Conservation (phyloP, 2,797 vertebrate species). For the Halcyon smyrnensis region DNA sequence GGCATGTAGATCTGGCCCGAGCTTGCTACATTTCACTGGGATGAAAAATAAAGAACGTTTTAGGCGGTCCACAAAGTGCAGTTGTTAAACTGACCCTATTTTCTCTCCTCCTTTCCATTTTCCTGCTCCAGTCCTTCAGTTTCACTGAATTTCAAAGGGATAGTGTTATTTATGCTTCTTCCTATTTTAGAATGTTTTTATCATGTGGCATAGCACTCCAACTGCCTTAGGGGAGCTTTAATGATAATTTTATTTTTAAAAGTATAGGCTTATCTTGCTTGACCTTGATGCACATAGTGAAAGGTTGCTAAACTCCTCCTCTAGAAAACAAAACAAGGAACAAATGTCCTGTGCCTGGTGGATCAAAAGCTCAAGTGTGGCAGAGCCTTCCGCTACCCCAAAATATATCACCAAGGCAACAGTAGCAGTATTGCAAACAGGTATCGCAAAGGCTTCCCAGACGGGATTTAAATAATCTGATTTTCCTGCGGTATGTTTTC, state of each 20-base stretch:
- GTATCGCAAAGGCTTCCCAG: conserved; percentile 23
- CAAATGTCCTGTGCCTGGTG: conserved; percentile 14
- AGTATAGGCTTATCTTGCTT: conserved; percentile 68
- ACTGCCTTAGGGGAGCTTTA: conserved; percentile 60
- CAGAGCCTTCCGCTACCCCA: conserved; percentile 24
- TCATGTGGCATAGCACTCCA: conserved; percentile 28
- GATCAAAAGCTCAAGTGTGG: conserved; percentile 53
- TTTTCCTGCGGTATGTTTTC: conserved; percentile 30
- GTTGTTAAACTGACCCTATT: conserved; percentile 64
- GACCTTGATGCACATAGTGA: conserved; percentile 54
- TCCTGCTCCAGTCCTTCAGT: conserved; percentile 13
- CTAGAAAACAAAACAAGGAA: conserved; percentile 58
- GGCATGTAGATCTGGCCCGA: conserved; percentile 14
- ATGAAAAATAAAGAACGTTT: conserved; percentile 54
- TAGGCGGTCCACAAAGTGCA: conserved; percentile 34
- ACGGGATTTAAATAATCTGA: conserved; percentile 2
- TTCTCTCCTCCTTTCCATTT: conserved; percentile 53
- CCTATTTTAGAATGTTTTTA: conserved; percentile 55
- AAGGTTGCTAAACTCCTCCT: conserved; percentile 65
- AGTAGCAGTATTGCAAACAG: conserved; percentile 14
- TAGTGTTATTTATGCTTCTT: conserved; percentile 39
- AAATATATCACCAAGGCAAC: conserved; percentile 63
- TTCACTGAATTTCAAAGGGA: conserved; percentile 50
- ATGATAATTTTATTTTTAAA: conserved; percentile 67
- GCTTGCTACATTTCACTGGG: conserved; percentile 31